Evolutionary conservation across 37 sponge, comb jelly and placozoan genomes (phyloP), one percentile per base, ranked within the genome.

Genomic region (Eunapius fragilis): DNA sequence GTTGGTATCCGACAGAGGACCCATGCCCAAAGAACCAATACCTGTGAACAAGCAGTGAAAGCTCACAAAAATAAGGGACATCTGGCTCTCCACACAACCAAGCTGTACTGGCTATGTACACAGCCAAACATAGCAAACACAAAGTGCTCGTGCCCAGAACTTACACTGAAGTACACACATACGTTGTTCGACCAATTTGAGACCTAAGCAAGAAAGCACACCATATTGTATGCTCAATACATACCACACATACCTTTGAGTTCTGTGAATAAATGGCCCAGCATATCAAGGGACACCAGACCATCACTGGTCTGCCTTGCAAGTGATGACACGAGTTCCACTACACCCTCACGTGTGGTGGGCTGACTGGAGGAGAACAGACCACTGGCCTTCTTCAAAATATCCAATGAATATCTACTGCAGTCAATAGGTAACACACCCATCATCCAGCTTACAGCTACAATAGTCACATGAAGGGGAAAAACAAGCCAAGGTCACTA

Each of bases 261-360:
- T 28, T 77, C 83, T 31, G 82, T 4, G 10, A 82, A 12, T 35
- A 93, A 80, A 19, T 78, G 83, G 17, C 83, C 26, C 19, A 28
- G 26, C 35, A 87, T 25, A 2, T 77, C 38, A 25, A 77, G 26
- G 19, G 78, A 67, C 9, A 84, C 49, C 19, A 30, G 37, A 0
- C 37, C 26, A 75, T 93, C 93, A 58, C 87, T 86, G 75, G 87
- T 87, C 80, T 93, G 90, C 22, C n/a, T 33, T 37, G 91, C 76
- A 2, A 93, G 83, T 23, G 79, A 69, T 19, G 25, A 14, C 30
- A 93, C 25, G 0, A 89, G 33, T 2, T 32, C 17, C 24, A 80
- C 91, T 25, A 85, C 81, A 0, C 38, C 31, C 19, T 23, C 36
- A 26, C 93, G 74, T 3, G 85, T 85, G 70, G 35, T 31, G 0